Conservation (phyloP, 2,113 vertebrate species). For the Caloenas nicobarica region DNA sequence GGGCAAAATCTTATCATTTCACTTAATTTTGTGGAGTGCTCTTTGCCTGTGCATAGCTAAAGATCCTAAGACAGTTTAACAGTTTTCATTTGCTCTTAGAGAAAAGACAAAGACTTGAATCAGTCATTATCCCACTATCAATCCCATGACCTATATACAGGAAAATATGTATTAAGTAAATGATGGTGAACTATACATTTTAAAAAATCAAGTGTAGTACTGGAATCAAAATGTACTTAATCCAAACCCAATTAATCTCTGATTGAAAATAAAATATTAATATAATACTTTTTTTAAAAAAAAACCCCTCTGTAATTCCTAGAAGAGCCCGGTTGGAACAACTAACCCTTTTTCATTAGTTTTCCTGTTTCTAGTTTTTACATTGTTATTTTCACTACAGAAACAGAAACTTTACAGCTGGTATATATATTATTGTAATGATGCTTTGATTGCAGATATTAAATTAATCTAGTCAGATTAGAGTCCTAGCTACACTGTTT, state of each 20-base stretch:
- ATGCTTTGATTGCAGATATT: slow-evolving; percentile 25
- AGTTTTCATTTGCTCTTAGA: not conserved
- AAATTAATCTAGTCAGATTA: slow-evolving; percentile 4
- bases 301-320: not conserved
- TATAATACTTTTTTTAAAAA: not conserved
- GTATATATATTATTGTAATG: not conserved
- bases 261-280: not conserved
- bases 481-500: not conserved
- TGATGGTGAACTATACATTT: not conserved
- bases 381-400: not conserved
- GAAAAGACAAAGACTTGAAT: not conserved
- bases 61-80: not conserved
- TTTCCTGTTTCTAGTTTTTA: not conserved
- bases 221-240: not conserved
- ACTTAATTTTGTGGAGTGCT: not conserved
- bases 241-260: not conserved
- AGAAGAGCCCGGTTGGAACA: not conserved
- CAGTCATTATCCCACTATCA: not conserved
- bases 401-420: not conserved
- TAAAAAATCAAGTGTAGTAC: not conserved
- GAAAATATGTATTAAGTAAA: not conserved
- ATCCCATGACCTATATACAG: not conserved
- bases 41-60: not conserved
- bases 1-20: not conserved
- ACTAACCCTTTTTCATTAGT: not conserved